phyloP scores from a whole-genome alignment of 1,140 invertebrate species.

The Bombus affinis region DNA sequence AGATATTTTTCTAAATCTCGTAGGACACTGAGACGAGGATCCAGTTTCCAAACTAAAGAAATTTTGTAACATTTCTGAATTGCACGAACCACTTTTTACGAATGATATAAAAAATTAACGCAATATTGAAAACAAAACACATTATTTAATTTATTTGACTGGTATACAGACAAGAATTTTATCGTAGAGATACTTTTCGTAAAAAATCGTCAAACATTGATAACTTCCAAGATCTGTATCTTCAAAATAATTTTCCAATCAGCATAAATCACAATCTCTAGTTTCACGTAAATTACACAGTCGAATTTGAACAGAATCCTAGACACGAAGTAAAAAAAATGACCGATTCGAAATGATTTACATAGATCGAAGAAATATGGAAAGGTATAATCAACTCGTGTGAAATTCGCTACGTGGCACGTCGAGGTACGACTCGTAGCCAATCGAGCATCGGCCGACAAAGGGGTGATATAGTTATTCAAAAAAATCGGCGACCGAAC shows the following conservation, averaged over 20 bases:
- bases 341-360: not conserved
- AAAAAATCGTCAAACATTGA: too few relatives aligned
- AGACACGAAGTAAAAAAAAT: not conserved
- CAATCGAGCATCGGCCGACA: not conserved
- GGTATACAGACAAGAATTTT: not conserved
- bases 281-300: too few relatives aligned
- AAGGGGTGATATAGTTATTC: not conserved
- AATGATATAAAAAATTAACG: too few relatives aligned
- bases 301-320: not conserved
- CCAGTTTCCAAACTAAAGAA: not conserved
- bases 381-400: not conserved
- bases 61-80: too few relatives aligned
- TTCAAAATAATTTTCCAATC: not conserved
- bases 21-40: not conserved
- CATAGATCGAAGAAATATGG: not conserved
- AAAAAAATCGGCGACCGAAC: slow-evolving; percentile 3
- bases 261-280: too few relatives aligned
- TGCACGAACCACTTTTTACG: too few relatives aligned
- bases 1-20: not conserved
- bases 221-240: too few relatives aligned
- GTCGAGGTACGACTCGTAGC: not conserved
- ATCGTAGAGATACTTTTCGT: not conserved
- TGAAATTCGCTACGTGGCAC: not conserved
- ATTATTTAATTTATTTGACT: too few relatives aligned
- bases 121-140: too few relatives aligned